Evolutionary conservation across 1,140 invertebrate species (phyloP), one percentile per base, ranked within the genome.

Genomic region (Drosophila pseudoananassae): DNA sequence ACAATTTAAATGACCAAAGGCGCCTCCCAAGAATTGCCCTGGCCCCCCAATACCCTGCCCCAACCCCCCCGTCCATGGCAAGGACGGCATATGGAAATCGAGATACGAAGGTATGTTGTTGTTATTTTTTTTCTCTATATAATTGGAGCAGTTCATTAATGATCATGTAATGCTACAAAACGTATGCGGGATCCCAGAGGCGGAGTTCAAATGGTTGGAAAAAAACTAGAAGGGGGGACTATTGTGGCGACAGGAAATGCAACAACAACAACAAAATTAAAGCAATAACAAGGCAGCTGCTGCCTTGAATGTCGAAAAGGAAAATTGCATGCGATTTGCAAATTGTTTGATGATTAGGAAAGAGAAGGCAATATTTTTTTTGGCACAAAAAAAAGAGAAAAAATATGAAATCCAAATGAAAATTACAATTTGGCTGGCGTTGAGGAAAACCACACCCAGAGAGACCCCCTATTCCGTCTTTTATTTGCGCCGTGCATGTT

Each of bases 321-420:
- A 33, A 73, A 77, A 80, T 84, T 80, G 81, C 81, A 74, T 85
- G 81, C 73, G 81, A 73, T 80, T 85, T 74, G 81, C 72, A 84
- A 84, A 84, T 85, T 85, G 80, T 76, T 84, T 85, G 73, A 85
- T 82, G 78, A 85, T 87, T 85, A 74, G 81, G 82, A 85, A 87
- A 87, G 82, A 85, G 82, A 85, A 68, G 82, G 76, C 74, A 50
- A 84, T 43, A 15, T 9, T 17, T 43, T 40, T 69, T 70, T 69
- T 55, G 43, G 66, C 61, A 29, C 45, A 45, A n/a, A 12, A 25
- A 45, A 10, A 31, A 20, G 12, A 31, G 5, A 25, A n/a, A 1
- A 45, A 33, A 27, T 49, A 65, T 29, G 14, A 40, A 57, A 54
- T 38, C 36, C 25, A 65, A 77, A 71, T 55, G 65, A 57, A 84